Base-by-base conservation (phyloP, 2,888 invertebrate genomes). In the Melieria picta region DNA sequence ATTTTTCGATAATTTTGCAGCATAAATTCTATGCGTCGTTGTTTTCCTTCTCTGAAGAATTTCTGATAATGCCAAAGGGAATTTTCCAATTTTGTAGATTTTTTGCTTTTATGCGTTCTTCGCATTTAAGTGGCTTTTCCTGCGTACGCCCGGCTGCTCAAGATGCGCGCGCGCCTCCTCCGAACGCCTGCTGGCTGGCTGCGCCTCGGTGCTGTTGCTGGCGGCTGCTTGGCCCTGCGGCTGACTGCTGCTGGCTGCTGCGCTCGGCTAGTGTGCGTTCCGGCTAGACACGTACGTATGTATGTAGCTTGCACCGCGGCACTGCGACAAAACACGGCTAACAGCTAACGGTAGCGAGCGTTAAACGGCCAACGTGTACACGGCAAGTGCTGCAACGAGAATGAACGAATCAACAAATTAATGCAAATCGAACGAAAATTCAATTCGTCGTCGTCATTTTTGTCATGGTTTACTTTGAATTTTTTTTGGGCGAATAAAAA, bases 361-460 rank as follows among this genome's bases (percentile, higher is more conserved):
- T 30, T 30, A 30, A 30, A 30, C 30, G 30, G 30, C 30, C 30
- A 80, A 30, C 30, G 30, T 30, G 30, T 75, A 81, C 82, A 79
- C 82, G 81, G 78, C 81, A 81, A 84, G 80, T 81, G 82, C 85
- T 85, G 85, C 85, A 85, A 85, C 77, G 81, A 84, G 78, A 84
- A 79, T 80, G 78, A 80, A 72, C 75, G 48, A 65, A 71, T 65
- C 70, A 69, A 62, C 30, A 63, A 45, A 68, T 72, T 61, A 65
- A 60, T 72, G 74, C 74, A 72, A 71, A 74, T 74, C 61, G 63
- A 72, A 72, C 60, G 56, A 45, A 74, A 74, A 71, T 55, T 57
- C 48, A 65, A 68, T 60, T 60, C 42, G 72, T 60, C 61, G 60
- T 62, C 13, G 60, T 60, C 61, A 46, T 16, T 63, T 46, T 43